phyloP scores from a whole-genome alignment of 2,113 vertebrate species.

The Rhea pennata region DNA sequence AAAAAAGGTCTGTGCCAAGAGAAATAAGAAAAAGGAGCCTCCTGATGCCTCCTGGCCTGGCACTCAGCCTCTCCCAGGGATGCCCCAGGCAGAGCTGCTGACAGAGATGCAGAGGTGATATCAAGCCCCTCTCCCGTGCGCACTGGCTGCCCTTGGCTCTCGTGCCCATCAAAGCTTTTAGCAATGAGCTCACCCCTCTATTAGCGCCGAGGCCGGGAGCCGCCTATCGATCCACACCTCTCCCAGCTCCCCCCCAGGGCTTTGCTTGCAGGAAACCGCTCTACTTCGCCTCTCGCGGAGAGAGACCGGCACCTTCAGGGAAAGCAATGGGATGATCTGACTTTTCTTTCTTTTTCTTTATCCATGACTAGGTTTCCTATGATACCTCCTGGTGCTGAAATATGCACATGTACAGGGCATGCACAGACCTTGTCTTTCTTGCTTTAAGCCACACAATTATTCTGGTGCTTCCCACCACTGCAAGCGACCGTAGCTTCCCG shows the following conservation, averaged over 20 bases:
- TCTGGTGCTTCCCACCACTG: too few species aligned
- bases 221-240: constrained; percentile 30
- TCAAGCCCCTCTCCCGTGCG: neutral
- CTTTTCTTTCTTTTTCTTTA: too few species aligned
- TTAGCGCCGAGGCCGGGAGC: constrained; percentile 40
- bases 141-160: constrained; percentile 53
- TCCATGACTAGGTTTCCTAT: too few species aligned
- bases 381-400: too few species aligned
- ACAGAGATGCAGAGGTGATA: neutral
- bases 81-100: neutral
- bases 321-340: too few species aligned
- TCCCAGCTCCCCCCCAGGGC: neutral
- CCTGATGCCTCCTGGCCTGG: neutral
- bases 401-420: too few species aligned
- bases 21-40: neutral
- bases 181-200: constrained; percentile 56
- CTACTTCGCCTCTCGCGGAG: neutral
- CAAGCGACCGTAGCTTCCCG: too few species aligned
- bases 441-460: too few species aligned
- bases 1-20: neutral
- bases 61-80: neutral
- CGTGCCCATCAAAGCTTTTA: neutral
- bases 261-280: constrained; percentile 65
- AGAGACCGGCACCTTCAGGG: too few species aligned
- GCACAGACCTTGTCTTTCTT: too few species aligned